A percentile compares a stretch with the other conserved stretches of the same genome.
Evolutionary conservation across 2,113 vertebrate genomes (phyloP).

Genomic region (Dasypus novemcinctus): DNA sequence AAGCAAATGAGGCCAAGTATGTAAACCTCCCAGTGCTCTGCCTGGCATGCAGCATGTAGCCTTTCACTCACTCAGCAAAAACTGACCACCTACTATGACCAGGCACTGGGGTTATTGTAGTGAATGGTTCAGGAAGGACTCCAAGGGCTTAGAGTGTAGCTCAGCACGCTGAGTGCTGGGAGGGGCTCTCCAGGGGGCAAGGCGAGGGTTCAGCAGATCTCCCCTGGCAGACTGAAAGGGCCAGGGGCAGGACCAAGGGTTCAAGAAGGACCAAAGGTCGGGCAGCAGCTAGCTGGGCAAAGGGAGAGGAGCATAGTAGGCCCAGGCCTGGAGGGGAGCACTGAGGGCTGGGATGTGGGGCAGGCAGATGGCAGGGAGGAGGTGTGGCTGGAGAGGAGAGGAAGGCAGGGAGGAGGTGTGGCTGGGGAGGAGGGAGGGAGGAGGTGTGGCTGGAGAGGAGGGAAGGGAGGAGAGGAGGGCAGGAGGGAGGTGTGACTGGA

Average conservation of each 20-base stretch:
- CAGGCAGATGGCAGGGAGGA: too few relatives aligned
- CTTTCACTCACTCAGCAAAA: background rate
- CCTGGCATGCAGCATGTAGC: background rate
- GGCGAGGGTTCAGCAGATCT: background rate
- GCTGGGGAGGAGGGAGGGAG: too few relatives aligned
- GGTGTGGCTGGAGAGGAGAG: too few relatives aligned
- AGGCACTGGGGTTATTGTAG: background rate
- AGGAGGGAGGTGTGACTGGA: too few relatives aligned
- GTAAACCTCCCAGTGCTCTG: too few relatives aligned
- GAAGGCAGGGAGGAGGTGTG: too few relatives aligned
- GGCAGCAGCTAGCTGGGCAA: background rate
- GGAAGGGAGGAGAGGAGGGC: too few relatives aligned
- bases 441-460: too few relatives aligned
- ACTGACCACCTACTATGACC: too few relatives aligned
- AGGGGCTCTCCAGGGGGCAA: background rate
- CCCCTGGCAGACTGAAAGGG: background rate
- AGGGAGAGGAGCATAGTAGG: background rate
- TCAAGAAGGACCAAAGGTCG: background rate
- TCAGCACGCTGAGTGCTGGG: accelerated
- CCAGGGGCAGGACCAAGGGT: too few relatives aligned
- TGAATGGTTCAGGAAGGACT: background rate
- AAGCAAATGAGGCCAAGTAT: background rate
- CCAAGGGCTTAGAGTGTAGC: background rate
- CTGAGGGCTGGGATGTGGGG: background rate
- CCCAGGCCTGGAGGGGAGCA: background rate